Evolutionary conservation across 2,888 invertebrate species (phyloP).

Genomic region (Hirtodrosophila cameraria): DNA sequence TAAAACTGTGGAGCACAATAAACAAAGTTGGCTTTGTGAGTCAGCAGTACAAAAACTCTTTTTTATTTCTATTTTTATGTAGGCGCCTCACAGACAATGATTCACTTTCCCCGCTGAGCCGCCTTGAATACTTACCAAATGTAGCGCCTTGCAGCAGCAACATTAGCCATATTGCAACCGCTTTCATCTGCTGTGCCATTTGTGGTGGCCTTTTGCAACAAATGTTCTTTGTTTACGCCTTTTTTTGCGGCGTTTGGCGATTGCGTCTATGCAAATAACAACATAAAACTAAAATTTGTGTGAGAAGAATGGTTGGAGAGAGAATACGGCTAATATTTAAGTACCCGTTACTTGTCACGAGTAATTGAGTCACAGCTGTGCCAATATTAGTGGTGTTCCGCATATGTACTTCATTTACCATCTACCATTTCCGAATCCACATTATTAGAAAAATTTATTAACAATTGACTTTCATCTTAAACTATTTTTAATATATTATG

Average conservation of each 20-base stretch:
- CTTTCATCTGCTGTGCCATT: conserved; percentile 54
- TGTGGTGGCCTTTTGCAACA: conserved; percentile 23
- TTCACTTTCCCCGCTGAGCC: background rate
- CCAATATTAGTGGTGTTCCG: background rate
- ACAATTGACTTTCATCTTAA: no score
- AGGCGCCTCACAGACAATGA: background rate
- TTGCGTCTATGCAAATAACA: conserved; percentile 10
- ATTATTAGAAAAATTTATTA: no score
- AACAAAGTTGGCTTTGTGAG: conserved; percentile 37
- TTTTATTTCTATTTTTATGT: background rate
- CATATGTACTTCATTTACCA: no score
- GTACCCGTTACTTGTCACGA: conserved; percentile 21
- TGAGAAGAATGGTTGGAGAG: background rate
- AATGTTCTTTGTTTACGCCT: conserved; percentile 4
- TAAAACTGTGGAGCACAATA: conserved; percentile 45
- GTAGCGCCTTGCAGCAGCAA: conserved; percentile 41
- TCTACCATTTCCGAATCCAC: no score
- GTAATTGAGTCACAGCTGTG: conserved; percentile 2
- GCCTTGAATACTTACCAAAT: conserved; percentile 43
- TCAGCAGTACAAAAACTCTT: conserved; percentile 29
- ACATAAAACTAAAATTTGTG: conserved; percentile 12
- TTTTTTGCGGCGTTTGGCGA: conserved; percentile 1
- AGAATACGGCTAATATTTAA: background rate
- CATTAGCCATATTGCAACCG: conserved; percentile 57
- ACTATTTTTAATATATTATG: no score